Base-by-base conservation (phyloP, 1,140 invertebrate genomes). In the Macrobrachium nipponense region DNA sequence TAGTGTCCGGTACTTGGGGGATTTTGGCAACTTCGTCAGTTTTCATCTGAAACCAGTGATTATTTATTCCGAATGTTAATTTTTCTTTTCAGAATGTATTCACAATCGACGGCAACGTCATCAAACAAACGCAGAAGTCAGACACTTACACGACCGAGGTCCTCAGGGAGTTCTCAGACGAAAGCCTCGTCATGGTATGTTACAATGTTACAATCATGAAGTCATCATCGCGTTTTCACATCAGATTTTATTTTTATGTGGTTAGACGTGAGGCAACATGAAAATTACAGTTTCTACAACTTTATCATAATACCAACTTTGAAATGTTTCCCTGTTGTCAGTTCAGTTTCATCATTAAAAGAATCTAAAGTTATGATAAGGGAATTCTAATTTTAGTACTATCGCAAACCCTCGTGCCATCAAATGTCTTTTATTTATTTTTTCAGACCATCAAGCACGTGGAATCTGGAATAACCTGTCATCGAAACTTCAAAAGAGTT, bases 401-500 rank as follows among this genome's bases (percentile, higher is more conserved):
- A n/a, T n/a, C 10, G n/a, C 60, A 14, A 20, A 58, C 14, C 17
- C 44, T 58, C 6, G 15, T 5, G 27, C 18, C 43, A 18, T 78
- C 36, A 51, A 51, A 5, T n/a, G 14, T 58, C 27, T n/a, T 61
- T 78, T 5, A n/a, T 20, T 79, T 20, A 43, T 61, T 58, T 27
- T 76, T 61, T 27, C 76, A 85, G 83, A 85, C 83, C 11, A 27
- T 85, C 18, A 85, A 60, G 12, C 83, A 85, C 59, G 58, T 70
- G 18, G 76, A 85, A 36, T 85, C 83, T 5, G 83, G 83, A 20
- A 85, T 17, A 18, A 66, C 72, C 15, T 80, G 83, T 43, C 76
- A 85, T 43, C 83, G 83, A 10, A 80, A 85, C 83, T 85, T 85
- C 73, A 85, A 36, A 27, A 85, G n/a, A 64, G 18, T 61, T 27